Percentiles rank a stretch among this genome's conserved stretches.
Conservation (phyloP, 2,797 vertebrate genomes). For the Mallotus villosus region DNA sequence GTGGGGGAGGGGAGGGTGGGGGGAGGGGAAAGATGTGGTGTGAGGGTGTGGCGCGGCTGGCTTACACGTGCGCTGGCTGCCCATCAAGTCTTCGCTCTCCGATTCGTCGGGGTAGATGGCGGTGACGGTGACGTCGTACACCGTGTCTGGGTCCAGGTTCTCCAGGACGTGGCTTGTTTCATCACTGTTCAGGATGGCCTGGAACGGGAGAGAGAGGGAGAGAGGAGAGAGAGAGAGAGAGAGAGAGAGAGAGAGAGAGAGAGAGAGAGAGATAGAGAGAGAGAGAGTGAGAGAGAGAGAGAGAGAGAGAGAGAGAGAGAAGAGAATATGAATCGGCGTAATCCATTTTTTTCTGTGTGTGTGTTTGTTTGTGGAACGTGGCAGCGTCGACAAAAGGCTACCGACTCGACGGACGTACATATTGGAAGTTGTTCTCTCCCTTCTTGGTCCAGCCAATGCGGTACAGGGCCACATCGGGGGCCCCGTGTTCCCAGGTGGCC, state of each 20-base stretch:
- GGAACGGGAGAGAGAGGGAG: conserved; percentile 8
- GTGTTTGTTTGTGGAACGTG: not conserved
- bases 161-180: conserved; percentile 80
- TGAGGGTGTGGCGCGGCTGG: not conserved
- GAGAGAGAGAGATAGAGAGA: not conserved
- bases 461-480: conserved; percentile 89
- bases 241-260: not conserved
- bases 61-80: conserved; percentile 88
- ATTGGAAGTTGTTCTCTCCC: conserved; percentile 60
- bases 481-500: conserved; percentile 90
- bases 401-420: conserved; percentile 35
- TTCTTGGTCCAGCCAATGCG: conserved; percentile 84
- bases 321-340: not conserved
- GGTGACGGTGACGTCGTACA: conserved; percentile 86
- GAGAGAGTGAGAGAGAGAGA: not conserved
- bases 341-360: not conserved
- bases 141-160: conserved; percentile 85
- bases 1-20: too few species aligned
- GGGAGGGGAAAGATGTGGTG: too few species aligned
- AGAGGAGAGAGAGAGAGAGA: not conserved
- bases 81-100: conserved; percentile 91
- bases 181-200: conserved; percentile 86
- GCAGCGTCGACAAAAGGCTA: not conserved
- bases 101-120: conserved; percentile 97
- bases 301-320: not conserved